Base-by-base conservation (phyloP, 1,140 invertebrate species). In the Apis florea region DNA sequence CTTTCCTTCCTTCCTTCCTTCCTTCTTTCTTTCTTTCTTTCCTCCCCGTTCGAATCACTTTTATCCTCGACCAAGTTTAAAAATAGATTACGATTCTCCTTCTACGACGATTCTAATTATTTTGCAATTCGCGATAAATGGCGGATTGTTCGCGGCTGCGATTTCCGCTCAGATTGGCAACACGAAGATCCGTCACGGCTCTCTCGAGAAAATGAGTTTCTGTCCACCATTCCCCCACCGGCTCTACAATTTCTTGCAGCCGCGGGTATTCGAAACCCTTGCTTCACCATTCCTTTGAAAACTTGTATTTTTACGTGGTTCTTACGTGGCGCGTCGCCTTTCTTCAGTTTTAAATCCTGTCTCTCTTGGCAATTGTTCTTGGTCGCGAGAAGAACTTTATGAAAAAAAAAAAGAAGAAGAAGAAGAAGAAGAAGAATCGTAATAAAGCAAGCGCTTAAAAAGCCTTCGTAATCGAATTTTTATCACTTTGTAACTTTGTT, bases 181-280 rank as follows among this genome's bases (percentile, higher is more conserved):
- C 19, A 49, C n/a, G 56, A 19, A 12, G 4, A 54, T 13, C 13
- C 40, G 17, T 74, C 31, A 9, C 61, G 63, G 56, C 26, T 15
- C 63, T 76, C 53, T 76, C 74, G 74, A 76, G 74, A 56, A 76
- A 76, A 76, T 67, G 74, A 76, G 49, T 67, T 66, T 76, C 74
- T 54, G 40, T 53, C 49, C 24, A 15, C 31, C 26, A 12, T 58
- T 67, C 51, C 24, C 31, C 15, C 2, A 9, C 24, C 24, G 24
- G 66, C 73, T 47, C 24, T 56, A 53, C 49, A 76, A 67, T 76
- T 15, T 56, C n/a, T 31, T 11, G 17, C 21, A 64, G 63, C 31
- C 31, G 19, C 51, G 19, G 6, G 10, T 56, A 1, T 49, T n/a
- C 49, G 4, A 19, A 47, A 40, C 63, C 21, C 63, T 66, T 9